These are phyloP conservation scores for Heliothis peltigera DNA, from an alignment of 2,888 invertebrate genomes.

Conservation along the genomic window DNA sequence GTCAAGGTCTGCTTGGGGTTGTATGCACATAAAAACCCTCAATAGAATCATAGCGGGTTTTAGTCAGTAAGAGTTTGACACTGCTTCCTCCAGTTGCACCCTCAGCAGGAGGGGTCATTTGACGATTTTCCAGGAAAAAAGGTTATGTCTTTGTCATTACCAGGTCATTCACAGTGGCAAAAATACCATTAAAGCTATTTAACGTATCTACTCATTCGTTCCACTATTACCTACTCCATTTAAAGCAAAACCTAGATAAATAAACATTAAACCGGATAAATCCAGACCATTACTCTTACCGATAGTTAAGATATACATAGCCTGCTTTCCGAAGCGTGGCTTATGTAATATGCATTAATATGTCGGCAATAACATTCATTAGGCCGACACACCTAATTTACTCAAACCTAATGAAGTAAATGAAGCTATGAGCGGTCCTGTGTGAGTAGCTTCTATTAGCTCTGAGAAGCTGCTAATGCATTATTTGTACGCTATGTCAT, in stretches of 20 bases:
- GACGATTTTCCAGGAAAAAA: too few species aligned
- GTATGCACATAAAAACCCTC: too few species aligned
- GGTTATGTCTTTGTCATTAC: too few species aligned
- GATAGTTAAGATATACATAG: conserved; percentile 31
- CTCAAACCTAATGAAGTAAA: conserved; percentile 46
- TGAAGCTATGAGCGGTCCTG: conserved; percentile 31
- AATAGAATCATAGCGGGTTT: too few species aligned
- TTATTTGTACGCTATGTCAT: conserved; percentile 5
- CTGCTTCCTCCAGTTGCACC: too few species aligned
- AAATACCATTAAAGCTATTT: too few species aligned
- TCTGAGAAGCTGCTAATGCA: conserved; percentile 11
- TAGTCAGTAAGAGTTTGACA: too few species aligned
- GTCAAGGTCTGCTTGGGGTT: too few species aligned
- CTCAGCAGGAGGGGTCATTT: too few species aligned
- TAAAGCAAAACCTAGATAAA: background rate
- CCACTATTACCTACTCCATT: too few species aligned
- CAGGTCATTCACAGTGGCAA: too few species aligned
- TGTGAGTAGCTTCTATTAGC: conserved; percentile 20
- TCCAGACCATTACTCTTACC: conserved; percentile 18
- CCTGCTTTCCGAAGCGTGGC: conserved; percentile 30
- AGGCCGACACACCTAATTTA: conserved; percentile 46
- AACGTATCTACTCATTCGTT: too few species aligned
- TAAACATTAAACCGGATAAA: background rate
- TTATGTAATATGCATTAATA: conserved; percentile 49
- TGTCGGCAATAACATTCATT: conserved; percentile 42